Evolutionary conservation across 2,113 vertebrate species (phyloP).

Genomic region (Fukomys damarensis): DNA sequence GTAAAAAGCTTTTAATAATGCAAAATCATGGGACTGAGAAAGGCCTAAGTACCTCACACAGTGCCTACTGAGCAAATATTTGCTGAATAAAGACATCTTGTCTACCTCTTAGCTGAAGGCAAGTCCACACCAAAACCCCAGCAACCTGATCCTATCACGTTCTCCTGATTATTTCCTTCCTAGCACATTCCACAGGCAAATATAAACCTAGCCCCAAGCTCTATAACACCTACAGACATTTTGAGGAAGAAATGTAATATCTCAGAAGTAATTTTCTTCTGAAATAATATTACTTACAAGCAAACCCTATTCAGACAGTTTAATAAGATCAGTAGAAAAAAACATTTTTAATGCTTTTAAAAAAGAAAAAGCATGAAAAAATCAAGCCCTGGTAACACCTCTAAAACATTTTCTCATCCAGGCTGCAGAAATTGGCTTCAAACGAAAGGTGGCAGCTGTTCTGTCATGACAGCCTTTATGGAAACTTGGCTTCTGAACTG

Average conservation of each 20-base stretch:
- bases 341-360: conserved; percentile 31
- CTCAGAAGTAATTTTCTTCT: conserved; percentile 48
- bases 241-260: conserved; percentile 41
- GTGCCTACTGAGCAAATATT: conserved; percentile 71
- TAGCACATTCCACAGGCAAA: conserved; percentile 69
- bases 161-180: conserved; percentile 61
- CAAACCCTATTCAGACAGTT: not conserved
- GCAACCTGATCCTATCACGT: conserved; percentile 53
- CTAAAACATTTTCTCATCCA: not conserved
- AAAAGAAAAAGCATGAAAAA: not conserved
- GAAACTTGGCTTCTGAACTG: not conserved
- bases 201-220: conserved; percentile 42
- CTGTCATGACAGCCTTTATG: not conserved
- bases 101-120: conserved; percentile 58
- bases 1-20: conserved; percentile 75
- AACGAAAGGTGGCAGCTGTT: not conserved
- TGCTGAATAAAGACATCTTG: conserved; percentile 71
- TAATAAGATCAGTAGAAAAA: conserved; percentile 33
- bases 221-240: conserved; percentile 53
- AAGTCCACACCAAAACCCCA: conserved; percentile 66
- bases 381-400: not conserved
- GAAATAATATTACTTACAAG: conserved; percentile 39
- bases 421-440: not conserved
- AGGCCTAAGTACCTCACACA: conserved; percentile 75
- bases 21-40: conserved; percentile 70